phyloP scores from a whole-genome alignment of 2,797 vertebrate species.

The Ptychobarbus kaznakovi region DNA sequence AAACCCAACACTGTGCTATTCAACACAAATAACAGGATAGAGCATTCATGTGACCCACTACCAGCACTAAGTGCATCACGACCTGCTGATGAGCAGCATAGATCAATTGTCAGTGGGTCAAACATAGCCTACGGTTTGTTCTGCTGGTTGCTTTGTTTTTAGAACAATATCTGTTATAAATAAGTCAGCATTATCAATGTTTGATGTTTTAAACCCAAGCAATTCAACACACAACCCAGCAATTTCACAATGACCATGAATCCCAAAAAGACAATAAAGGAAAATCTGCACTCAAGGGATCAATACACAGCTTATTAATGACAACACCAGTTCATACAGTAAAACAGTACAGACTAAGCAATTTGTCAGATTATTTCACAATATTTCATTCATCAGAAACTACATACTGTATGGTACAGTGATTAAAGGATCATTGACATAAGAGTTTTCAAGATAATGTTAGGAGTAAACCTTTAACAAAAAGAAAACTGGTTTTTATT shows the following conservation, averaged over 20 bases:
- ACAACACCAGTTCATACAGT: not conserved
- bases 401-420: not conserved
- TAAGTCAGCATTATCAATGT: not conserved
- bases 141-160: not conserved
- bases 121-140: constrained; percentile 34
- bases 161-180: not conserved
- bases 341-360: not conserved
- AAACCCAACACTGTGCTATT: not conserved
- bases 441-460: not conserved
- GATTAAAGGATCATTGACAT: not conserved
- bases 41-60: constrained; percentile 19
- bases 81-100: constrained; percentile 7
- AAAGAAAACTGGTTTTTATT: not conserved
- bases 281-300: not conserved
- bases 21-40: not conserved
- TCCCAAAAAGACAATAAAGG: not conserved
- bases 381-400: not conserved
- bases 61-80: constrained; percentile 19
- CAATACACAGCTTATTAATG: not conserved
- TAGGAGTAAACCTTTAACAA: not conserved
- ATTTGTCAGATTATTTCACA: not conserved
- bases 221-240: not conserved
- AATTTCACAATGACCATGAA: not conserved
- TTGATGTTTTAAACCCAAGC: constrained; percentile 4
- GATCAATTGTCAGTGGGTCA: constrained; percentile 33